Evolutionary conservation across 2,888 invertebrate species (phyloP).

Genomic region (Ectobius pallidus): DNA sequence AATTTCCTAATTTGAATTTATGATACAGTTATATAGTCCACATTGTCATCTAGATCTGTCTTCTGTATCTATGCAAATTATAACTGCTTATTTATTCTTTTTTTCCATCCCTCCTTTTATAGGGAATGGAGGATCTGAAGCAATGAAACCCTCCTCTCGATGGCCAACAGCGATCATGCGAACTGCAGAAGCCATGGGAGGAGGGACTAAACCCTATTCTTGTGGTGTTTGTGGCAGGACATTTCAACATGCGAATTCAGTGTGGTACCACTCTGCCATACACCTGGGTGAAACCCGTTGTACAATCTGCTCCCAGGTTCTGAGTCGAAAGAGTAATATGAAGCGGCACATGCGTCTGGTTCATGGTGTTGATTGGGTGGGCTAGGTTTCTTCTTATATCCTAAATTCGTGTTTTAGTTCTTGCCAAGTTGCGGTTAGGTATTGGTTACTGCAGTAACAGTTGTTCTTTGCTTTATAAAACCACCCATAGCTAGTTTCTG

Average conservation of each 20-base stretch:
- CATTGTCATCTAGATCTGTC: too few relatives aligned
- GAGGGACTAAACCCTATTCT: conserved; percentile 30
- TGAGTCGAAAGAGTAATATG: conserved; percentile 41
- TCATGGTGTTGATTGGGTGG: conserved; percentile 29
- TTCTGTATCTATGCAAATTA: too few relatives aligned
- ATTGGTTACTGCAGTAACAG: too few relatives aligned
- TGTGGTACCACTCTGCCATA: conserved; percentile 21
- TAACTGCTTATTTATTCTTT: neutral
- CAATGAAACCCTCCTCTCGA: conserved; percentile 4
- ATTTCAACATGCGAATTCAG: conserved; percentile 39
- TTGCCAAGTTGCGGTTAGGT: too few relatives aligned
- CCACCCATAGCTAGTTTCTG: too few relatives aligned
- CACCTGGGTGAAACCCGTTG: conserved; percentile 59
- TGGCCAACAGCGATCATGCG: neutral
- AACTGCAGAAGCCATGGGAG: conserved; percentile 3
- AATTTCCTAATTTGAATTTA: too few relatives aligned
- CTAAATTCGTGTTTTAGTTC: neutral
- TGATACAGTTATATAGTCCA: too few relatives aligned
- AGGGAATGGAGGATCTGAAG: conserved; percentile 13
- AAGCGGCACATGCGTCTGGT: conserved; percentile 37
- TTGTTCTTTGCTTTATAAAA: too few relatives aligned
- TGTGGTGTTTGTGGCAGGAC: conserved; percentile 38
- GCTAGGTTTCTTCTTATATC: neutral
- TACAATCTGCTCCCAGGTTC: conserved; percentile 57
- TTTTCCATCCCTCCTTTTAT: conserved; percentile 14